Conservation (phyloP, 2,888 invertebrate species). For the Metopia argyrocephala region DNA sequence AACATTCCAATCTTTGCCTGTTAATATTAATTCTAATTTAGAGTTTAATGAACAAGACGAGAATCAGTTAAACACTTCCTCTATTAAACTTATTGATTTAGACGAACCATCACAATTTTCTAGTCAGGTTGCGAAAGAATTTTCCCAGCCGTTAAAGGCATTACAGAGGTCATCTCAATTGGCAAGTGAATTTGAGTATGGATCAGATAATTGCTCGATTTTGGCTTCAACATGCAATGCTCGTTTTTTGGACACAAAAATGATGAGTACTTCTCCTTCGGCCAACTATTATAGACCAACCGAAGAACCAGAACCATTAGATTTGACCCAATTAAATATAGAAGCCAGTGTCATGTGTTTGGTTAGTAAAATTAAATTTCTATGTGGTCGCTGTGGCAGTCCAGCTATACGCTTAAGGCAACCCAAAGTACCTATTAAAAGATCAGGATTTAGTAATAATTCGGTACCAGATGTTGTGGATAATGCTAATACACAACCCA, state of each 20-base stretch:
- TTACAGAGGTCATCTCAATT: not conserved
- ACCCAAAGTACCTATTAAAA: conserved; percentile 75
- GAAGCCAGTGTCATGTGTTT: conserved; percentile 93
- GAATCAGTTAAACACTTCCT: conserved; percentile 17
- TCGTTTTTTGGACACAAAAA: conserved; percentile 80
- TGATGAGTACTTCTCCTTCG: conserved; percentile 79
- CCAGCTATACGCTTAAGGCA: conserved; percentile 84
- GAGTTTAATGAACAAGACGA: conserved; percentile 66
- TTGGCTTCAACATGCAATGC: conserved; percentile 66
- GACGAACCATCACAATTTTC: conserved; percentile 59
- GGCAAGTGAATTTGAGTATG: conserved; percentile 59
- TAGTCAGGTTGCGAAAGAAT: conserved; percentile 14
- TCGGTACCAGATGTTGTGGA: conserved; percentile 76
- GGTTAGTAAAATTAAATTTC: conserved; percentile 88
- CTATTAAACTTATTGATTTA: conserved; percentile 67
- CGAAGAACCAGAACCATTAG: conserved; percentile 91
- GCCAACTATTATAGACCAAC: conserved; percentile 89
- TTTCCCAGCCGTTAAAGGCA: conserved; percentile 29
- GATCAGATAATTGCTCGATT: conserved; percentile 66
- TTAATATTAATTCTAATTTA: conserved; percentile 64
- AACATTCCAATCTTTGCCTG: conserved; percentile 74
- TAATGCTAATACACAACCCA: conserved; percentile 67
- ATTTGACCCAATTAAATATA: conserved; percentile 90
- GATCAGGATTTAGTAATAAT: conserved; percentile 72
- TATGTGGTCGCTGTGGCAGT: conserved; percentile 86